Evolutionary conservation across 2,888 invertebrate species (phyloP).

Genomic region (Cryptus armator): DNA sequence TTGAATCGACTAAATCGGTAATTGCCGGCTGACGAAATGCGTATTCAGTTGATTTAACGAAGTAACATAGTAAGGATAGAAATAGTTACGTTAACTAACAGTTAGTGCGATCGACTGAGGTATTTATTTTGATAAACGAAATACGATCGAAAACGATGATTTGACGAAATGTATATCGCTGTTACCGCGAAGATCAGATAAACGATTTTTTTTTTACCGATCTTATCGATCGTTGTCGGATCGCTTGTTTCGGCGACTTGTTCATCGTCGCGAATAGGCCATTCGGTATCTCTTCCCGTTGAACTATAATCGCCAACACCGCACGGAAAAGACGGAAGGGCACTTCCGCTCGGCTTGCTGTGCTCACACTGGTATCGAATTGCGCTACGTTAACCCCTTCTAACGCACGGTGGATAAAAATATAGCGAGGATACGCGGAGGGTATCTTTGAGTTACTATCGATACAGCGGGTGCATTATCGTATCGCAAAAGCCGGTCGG

Average conservation of each 20-base stretch:
- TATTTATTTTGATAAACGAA: no score
- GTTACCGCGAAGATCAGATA: background rate
- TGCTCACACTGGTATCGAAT: background rate
- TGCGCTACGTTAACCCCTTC: background rate
- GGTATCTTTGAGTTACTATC: background rate
- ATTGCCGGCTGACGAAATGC: no score
- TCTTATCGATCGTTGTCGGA: background rate
- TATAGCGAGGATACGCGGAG: background rate
- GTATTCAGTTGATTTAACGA: background rate
- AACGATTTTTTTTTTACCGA: background rate
- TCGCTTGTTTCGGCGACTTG: background rate
- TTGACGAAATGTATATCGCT: no score
- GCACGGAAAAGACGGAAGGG: background rate
- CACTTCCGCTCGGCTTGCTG: background rate
- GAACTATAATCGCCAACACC: background rate
- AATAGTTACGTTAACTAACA: background rate
- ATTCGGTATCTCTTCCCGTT: background rate
- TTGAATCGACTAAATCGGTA: no score
- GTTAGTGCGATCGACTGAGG: no score
- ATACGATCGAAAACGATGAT: no score
- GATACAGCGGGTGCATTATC: slow-evolving; percentile 58
- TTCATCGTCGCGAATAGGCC: background rate
- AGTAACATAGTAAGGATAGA: background rate
- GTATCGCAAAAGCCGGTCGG: slow-evolving; percentile 38
- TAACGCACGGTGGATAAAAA: background rate